These are phyloP conservation scores for Neomonachus schauinslandi DNA, from an alignment of 2,113 vertebrate species.

Conservation along the genomic window DNA sequence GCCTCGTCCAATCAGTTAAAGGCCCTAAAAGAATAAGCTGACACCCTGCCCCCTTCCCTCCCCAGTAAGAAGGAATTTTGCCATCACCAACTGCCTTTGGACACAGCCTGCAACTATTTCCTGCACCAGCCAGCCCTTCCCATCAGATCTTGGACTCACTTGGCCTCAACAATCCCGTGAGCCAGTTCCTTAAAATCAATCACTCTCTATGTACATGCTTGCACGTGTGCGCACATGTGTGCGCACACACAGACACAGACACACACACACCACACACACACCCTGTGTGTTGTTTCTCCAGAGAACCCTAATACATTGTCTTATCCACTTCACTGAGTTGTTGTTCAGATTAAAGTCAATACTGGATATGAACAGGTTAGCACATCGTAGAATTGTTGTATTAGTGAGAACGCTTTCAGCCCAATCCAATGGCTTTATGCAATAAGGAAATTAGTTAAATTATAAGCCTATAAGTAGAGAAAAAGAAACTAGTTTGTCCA, in stretches of 20 bases:
- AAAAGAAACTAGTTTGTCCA: not conserved
- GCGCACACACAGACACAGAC: not conserved
- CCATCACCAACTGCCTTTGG: not conserved
- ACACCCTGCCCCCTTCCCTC: not conserved
- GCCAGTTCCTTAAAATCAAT: not conserved
- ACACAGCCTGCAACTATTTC: not conserved
- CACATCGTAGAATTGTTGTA: not conserved
- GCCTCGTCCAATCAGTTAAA: not conserved
- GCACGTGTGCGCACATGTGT: rapidly evolving
- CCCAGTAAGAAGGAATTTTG: not conserved
- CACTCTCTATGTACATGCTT: not conserved
- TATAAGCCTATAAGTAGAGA: not conserved
- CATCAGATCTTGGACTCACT: not conserved
- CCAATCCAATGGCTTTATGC: not conserved
- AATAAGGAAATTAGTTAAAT: not conserved
- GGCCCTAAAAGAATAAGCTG: not conserved
- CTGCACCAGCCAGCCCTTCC: not conserved
- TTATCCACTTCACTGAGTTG: not conserved
- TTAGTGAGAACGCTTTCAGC: not conserved
- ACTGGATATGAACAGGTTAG: not conserved
- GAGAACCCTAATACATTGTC: not conserved
- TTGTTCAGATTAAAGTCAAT: slow-evolving; percentile 35
- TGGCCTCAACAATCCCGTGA: not conserved
- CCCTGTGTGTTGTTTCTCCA: not conserved
- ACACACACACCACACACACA: too few species aligned